Evolutionary conservation across 2,888 invertebrate genomes (phyloP).

Genomic region (Zaprionus obscuricornis): DNA sequence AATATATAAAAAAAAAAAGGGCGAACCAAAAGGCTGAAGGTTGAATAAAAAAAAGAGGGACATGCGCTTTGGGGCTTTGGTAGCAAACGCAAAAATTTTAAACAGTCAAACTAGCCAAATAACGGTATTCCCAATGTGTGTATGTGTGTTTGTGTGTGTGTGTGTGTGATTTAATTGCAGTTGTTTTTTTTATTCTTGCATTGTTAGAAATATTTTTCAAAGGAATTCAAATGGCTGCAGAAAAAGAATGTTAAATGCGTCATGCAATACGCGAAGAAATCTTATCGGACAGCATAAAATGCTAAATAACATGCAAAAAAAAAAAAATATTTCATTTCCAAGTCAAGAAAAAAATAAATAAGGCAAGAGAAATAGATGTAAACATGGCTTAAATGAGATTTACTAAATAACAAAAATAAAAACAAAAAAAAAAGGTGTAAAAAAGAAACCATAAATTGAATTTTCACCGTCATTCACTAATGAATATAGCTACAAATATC

Average conservation of each 20-base stretch:
- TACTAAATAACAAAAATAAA: too few relatives aligned
- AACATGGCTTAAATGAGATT: constrained; percentile 17
- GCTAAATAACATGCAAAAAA: constrained; percentile 36
- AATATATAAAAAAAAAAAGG: too few relatives aligned
- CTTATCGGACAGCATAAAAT: constrained; percentile 24
- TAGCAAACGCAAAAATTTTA: too few relatives aligned
- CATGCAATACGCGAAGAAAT: constrained; percentile 36
- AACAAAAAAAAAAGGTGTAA: constrained; percentile 36
- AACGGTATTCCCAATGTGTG: too few relatives aligned
- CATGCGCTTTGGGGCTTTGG: constrained; percentile 47
- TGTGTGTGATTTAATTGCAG: constrained; percentile 54
- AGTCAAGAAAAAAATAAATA: too few relatives aligned
- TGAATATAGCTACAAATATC: constrained; percentile 27
- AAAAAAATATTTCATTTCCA: too few relatives aligned
- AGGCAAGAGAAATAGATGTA: too few relatives aligned
- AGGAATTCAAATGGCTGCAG: constrained; percentile 40
- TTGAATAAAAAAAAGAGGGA: constrained; percentile 49
- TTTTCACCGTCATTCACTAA: constrained; percentile 51
- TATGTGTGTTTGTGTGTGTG: constrained; percentile 11
- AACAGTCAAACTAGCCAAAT: constrained; percentile 49
- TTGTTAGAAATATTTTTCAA: constrained; percentile 36
- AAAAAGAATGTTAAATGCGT: constrained; percentile 44
- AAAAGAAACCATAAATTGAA: constrained; percentile 45
- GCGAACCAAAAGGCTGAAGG: constrained; percentile 9
- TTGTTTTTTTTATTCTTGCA: constrained; percentile 37